phyloP scores from a whole-genome alignment of 2,113 vertebrate genomes.

The Dicerorhinus sumatrensis region DNA sequence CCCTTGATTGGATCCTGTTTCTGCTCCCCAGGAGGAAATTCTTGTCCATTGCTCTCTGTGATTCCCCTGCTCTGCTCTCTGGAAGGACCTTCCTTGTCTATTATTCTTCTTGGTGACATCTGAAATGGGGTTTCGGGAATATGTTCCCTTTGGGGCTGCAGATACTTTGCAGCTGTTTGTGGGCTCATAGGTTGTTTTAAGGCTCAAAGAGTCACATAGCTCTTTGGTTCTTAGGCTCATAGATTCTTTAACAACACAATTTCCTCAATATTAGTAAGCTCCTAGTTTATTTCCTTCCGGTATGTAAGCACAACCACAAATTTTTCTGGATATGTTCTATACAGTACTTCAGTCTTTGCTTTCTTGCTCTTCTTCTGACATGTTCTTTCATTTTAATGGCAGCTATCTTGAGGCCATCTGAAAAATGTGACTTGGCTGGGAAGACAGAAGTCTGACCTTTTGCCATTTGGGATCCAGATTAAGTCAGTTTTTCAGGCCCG shows the following conservation, averaged over 20 bases:
- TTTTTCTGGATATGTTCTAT: background rate
- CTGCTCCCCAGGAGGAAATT: background rate
- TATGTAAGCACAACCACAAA: background rate
- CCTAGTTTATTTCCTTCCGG: background rate
- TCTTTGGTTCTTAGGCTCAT: slow-evolving; percentile 5
- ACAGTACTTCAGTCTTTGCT: background rate
- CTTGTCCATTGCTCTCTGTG: background rate
- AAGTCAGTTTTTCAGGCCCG: background rate
- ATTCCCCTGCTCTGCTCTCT: background rate
- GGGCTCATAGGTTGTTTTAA: background rate
- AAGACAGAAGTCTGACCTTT: background rate
- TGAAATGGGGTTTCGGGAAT: background rate
- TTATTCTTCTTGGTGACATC: background rate
- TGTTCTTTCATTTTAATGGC: slow-evolving; percentile 17
- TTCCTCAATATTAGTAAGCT: background rate
- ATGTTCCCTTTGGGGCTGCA: background rate
- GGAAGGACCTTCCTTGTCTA: background rate
- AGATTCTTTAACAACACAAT: background rate
- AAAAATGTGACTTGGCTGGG: background rate
- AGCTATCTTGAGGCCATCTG: background rate
- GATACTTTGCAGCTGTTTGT: background rate
- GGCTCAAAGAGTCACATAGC: background rate
- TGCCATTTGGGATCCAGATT: background rate
- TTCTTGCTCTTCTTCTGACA: background rate
- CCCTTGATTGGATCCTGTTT: background rate